Base-by-base conservation (phyloP, 2,888 invertebrate genomes). In the Diploptera punctata region DNA sequence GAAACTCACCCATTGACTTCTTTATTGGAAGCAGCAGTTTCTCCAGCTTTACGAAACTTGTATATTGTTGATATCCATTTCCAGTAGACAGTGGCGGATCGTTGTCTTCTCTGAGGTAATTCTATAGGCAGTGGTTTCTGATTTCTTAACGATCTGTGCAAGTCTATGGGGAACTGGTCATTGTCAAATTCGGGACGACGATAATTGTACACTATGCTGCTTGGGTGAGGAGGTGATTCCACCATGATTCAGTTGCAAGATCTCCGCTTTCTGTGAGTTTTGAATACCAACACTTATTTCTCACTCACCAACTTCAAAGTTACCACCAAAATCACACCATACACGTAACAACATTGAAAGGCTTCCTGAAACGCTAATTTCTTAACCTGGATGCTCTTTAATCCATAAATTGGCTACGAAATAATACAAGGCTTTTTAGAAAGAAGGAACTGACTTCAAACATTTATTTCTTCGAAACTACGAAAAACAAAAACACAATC, bases 81-180 rank as follows among this genome's bases (percentile, higher is more conserved):
- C 29, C 16, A 49, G 21, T 47, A 1, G 18, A 18, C 47, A 9
- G 18, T 0, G 1, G 9, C 16, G 9, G 26, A 16, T 7, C 33
- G 10, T 19, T 13, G 18, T 13, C 2, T 16, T n/a, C 13, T 21
- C n/a, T 19, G 31, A 18, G 5, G 3, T 16, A 18, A 43, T 10
- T 44, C 38, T 2, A 3, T 19, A 7, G 43, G 24, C 0, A 2
- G 3, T n/a, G 18, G 2, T 10, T n/a, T 24, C 43, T 29, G 47
- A 26, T 31, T 31, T 29, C 67, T 67, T 13, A 31, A 49, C 0
- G 67, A 21, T 13, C 67, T 19, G 49, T 49, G 67, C 2, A 67
- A 10, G n/a, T 67, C 24, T 9, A 2, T 19, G 18, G 49, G 67
- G 16, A 49, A 47, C 2, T 47, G 49, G 1, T 24, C 49, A 24